A percentile compares a stretch with the other conserved stretches of the same genome.
phyloP scores from a whole-genome alignment of 2,888 invertebrate genomes.

The Drosophila anceps region DNA sequence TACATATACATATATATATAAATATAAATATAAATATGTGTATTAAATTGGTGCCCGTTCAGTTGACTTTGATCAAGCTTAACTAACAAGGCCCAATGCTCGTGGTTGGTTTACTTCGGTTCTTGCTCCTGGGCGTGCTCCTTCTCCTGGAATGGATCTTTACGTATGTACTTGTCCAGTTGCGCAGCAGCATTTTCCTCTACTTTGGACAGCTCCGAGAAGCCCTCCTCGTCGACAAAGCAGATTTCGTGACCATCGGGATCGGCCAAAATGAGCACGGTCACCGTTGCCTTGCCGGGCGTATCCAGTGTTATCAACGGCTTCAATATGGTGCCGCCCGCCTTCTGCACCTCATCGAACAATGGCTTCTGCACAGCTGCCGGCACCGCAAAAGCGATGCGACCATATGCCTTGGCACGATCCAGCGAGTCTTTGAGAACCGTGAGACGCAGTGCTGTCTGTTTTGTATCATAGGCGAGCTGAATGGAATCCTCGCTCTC shows the following conservation, averaged over 20 bases:
- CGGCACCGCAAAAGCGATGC: conserved; percentile 97
- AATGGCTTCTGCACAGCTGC: conserved; percentile 91
- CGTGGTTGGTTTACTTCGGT: neutral
- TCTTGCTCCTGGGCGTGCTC: neutral
- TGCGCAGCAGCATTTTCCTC: conserved; percentile 93
- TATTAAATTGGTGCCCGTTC: neutral
- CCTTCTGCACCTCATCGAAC: conserved; percentile 90
- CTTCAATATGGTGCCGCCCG: conserved; percentile 92
- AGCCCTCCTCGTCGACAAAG: conserved; percentile 98
- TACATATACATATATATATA: neutral
- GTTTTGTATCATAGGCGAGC: conserved; percentile 90
- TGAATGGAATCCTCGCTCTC: conserved; percentile 88
- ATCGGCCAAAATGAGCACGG: conserved; percentile 98
- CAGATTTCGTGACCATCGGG: conserved; percentile 99
- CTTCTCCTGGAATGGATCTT: conserved; percentile 85
- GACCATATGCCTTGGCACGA: conserved; percentile 95
- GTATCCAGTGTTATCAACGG: conserved; percentile 97
- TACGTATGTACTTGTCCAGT: conserved; percentile 90
- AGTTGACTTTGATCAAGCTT: neutral
- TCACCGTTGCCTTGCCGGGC: conserved; percentile 98
- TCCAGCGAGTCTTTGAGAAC: conserved; percentile 87
- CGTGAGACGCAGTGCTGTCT: conserved; percentile 91
- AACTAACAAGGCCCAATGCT: neutral
- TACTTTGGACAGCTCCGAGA: conserved; percentile 93
- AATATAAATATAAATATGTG: neutral